phyloP scores from a whole-genome alignment of 53 echinoderm and acorn worm genomes.

The Echinarachnius parma region DNA sequence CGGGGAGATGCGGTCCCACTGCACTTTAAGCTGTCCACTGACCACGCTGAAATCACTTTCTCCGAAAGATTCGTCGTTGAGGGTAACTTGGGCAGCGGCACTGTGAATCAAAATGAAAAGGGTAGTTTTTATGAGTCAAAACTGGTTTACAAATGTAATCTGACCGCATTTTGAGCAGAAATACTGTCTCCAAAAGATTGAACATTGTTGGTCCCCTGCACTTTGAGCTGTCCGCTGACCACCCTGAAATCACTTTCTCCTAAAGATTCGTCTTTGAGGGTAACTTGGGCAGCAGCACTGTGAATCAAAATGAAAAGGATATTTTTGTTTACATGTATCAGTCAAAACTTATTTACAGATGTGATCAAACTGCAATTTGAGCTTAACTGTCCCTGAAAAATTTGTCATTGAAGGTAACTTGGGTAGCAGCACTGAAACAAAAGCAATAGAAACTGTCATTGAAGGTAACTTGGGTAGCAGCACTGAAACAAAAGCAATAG shows the following conservation, averaged over 20 bases:
- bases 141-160: too few species aligned
- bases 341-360: too few species aligned
- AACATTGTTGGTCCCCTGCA: constrained; percentile 82
- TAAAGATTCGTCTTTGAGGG: constrained; percentile 82
- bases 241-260: constrained; percentile 68
- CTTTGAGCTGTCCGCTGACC: constrained; percentile 68
- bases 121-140: too few species aligned
- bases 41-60: constrained; percentile 70
- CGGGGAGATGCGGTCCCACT: constrained; percentile 95
- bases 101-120: constrained; percentile 39
- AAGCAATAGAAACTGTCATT: too few species aligned
- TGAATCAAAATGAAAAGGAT: too few species aligned
- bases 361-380: constrained; percentile 80
- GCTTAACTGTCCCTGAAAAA: constrained; percentile 75
- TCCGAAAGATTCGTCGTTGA: constrained; percentile 84
- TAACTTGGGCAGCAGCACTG: constrained; percentile 90
- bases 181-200: too few species aligned
- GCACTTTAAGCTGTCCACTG: constrained; percentile 69
- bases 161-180: too few species aligned
- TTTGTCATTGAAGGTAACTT: constrained; percentile 78
- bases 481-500: constrained; percentile 36
- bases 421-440: constrained; percentile 65
- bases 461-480: too few species aligned
- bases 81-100: constrained; percentile 81
- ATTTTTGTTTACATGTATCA: too few species aligned